Evolutionary conservation across 2,113 vertebrate species (phyloP), one percentile per base, ranked within the genome.

Genomic region (Saccopteryx bilineata): DNA sequence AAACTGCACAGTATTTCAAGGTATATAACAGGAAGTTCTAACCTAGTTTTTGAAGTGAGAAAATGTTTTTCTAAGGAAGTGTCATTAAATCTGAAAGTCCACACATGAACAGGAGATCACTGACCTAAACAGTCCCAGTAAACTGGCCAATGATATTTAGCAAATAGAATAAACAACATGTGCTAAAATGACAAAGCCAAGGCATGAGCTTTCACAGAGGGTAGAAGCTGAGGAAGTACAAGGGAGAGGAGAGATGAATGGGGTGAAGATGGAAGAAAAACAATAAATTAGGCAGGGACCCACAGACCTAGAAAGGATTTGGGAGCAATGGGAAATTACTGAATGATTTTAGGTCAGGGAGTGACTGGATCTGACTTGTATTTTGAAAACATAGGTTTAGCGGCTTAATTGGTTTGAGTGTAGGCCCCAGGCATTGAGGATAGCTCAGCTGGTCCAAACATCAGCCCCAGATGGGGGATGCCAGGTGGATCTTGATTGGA

Each of bases 71-170:
- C 31, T 39, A 66, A 46, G 39, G 46, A 90, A 71, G 15, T 85
- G 60, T 66, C 31, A 91, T 15, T 79, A 12, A 85, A 81, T 76
- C 39, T 95, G 48, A 33, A 83, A 94, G 89, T 28, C 39, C 23
- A 61, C 39, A 15, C 61, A 75, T 39, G 12, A 66, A 83, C 83
- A 82, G 46, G 28, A 65, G 52, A 81, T 65, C 33, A 90, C 2
- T 24, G 10, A 12, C 13, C 66, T 5, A 56, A 75, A 46, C 28
- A 31, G 4, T 26, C 11, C 33, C n/a, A 15, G 54, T 69, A 84
- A 84, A 69, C 9, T 87, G 48, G 61, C 48, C 52, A 52, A 92
- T 7, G 66, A 23, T 50, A 90, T 58, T 85, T 71, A 80, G 23
- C 63, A 85, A 14, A 50, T 0, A 79, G 28, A 48, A 12, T 56